Percentiles rank a stretch among this genome's conserved stretches.
Evolutionary conservation across 2,888 invertebrate species (phyloP).

Genomic region (Sarcophaga variegata): DNA sequence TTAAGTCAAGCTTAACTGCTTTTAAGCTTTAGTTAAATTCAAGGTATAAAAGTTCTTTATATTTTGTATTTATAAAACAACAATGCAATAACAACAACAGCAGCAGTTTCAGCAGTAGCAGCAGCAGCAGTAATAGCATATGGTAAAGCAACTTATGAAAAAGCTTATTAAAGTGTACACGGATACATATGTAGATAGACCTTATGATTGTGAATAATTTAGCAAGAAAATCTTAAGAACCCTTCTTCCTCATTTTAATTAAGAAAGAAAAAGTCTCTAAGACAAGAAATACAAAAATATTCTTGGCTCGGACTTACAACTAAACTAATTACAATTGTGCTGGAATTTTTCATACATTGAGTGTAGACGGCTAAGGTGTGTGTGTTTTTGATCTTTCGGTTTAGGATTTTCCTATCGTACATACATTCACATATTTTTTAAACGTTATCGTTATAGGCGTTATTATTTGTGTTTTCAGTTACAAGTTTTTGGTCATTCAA

Average conservation of each 20-base stretch:
- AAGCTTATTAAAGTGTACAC: constrained; percentile 28
- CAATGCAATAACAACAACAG: constrained; percentile 28
- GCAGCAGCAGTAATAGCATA: neutral
- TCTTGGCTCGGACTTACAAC: too few relatives aligned
- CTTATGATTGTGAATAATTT: too few relatives aligned
- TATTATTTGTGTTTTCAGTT: constrained; percentile 8
- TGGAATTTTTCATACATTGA: neutral
- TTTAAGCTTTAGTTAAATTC: constrained; percentile 62
- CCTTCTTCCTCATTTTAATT: too few relatives aligned
- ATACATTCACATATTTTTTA: neutral
- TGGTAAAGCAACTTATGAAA: constrained; percentile 2
- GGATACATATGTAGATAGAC: too few relatives aligned
- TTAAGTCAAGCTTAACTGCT: constrained; percentile 63
- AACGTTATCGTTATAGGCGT: neutral
- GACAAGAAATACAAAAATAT: too few relatives aligned
- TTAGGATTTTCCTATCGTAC: constrained; percentile 35
- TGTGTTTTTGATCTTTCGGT: constrained; percentile 20
- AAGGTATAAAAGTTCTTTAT: constrained; percentile 64
- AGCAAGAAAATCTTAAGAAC: constrained; percentile 5
- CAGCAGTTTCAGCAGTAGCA: neutral
- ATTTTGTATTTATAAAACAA: constrained; percentile 2
- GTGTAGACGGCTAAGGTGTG: neutral
- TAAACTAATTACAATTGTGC: neutral
- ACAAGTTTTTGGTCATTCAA: neutral
- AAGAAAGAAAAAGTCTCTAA: too few relatives aligned